These are phyloP conservation scores for Macrostomum lignano DNA, from an alignment of 1,140 invertebrate genomes.

Conservation along the genomic window DNA sequence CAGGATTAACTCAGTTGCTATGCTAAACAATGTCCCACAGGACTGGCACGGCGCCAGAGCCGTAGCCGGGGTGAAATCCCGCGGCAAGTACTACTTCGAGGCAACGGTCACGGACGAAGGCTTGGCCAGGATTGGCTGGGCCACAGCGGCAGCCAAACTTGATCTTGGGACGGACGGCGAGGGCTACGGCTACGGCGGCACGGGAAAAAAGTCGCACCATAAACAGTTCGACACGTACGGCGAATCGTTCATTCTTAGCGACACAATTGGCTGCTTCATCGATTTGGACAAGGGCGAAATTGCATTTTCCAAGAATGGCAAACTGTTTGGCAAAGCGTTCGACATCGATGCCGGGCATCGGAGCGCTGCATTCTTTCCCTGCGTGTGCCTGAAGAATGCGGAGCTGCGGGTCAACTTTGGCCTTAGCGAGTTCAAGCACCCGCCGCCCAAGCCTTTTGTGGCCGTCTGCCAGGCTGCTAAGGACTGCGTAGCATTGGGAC, in stretches of 20 bases:
- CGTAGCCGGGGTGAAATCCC: slow-evolving; percentile 37
- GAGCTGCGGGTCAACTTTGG: slow-evolving; percentile 92
- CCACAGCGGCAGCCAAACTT: slow-evolving; percentile 42
- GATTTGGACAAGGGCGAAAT: slow-evolving; percentile 56
- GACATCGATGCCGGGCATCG: slow-evolving; percentile 41
- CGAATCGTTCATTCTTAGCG: slow-evolving; percentile 62
- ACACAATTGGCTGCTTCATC: slow-evolving; percentile 66
- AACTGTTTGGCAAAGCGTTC: slow-evolving; percentile 51
- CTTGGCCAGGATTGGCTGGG: slow-evolving; percentile 80
- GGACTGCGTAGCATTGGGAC: too few relatives aligned
- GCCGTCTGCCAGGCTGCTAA: slow-evolving; percentile 38
- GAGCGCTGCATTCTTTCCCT: slow-evolving; percentile 52
- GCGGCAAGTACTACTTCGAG: slow-evolving; percentile 43
- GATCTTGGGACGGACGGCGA: slow-evolving; percentile 48
- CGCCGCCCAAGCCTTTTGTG: slow-evolving; percentile 34
- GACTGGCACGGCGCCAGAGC: slow-evolving; percentile 76
- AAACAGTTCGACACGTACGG: slow-evolving; percentile 89
- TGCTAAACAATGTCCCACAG: too few relatives aligned
- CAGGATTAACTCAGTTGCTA: too few relatives aligned
- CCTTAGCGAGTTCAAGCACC: slow-evolving; percentile 47
- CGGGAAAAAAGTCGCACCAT: slow-evolving; percentile 81
- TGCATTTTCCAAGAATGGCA: slow-evolving; percentile 2
- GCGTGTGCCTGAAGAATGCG: slow-evolving; percentile 84
- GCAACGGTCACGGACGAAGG: slow-evolving; percentile 76
- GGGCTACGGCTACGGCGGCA: slow-evolving; percentile 92